Conservation (phyloP, 2,113 vertebrate genomes). For the Ellobius talpinus region DNA sequence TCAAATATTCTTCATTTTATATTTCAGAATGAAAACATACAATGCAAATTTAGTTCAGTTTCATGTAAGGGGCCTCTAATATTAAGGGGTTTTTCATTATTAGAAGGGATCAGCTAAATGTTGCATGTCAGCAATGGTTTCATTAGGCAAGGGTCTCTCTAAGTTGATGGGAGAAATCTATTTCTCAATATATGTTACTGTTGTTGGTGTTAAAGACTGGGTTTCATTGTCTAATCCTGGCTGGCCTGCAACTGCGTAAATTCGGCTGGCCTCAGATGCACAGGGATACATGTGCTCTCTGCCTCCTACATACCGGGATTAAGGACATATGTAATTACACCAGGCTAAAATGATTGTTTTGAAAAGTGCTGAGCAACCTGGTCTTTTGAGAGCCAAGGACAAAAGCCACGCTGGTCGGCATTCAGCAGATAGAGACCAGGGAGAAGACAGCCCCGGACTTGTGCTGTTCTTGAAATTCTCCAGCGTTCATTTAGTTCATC, state of each 20-base stretch:
- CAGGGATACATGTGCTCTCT: neutral
- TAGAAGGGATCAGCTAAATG: neutral
- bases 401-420: neutral
- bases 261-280: neutral
- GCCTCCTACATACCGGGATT: neutral
- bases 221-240: neutral
- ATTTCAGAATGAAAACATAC: conserved; percentile 34
- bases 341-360: neutral
- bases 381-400: neutral
- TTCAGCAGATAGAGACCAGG: neutral
- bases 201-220: neutral
- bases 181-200: conserved; percentile 20
- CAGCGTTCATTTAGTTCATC: neutral
- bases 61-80: conserved; percentile 36
- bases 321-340: neutral
- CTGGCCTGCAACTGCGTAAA: neutral
- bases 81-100: neutral
- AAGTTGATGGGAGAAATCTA: neutral
- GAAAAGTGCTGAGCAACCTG: neutral
- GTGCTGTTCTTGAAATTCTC: neutral
- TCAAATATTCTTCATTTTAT: conserved; percentile 23
- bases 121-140: neutral
- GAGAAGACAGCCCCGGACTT: neutral
- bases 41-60: neutral
- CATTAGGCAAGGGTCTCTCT: neutral